Percentiles rank a stretch among this genome's conserved stretches.
Evolutionary conservation across 1,140 invertebrate genomes (phyloP).

Genomic region (Papilio xuthus): DNA sequence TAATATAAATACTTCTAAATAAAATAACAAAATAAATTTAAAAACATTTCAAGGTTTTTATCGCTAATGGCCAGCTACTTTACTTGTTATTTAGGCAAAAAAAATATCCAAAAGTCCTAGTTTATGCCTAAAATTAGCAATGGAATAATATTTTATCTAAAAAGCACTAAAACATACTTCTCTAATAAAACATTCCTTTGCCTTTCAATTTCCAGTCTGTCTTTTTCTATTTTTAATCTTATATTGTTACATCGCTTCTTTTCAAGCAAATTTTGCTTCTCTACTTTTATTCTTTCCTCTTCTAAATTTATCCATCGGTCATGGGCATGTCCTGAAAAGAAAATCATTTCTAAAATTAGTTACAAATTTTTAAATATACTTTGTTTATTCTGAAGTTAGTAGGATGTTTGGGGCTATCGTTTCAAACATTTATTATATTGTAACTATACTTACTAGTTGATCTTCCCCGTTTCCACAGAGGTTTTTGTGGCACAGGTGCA

Average conservation of each 20-base stretch:
- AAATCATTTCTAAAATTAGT: no score
- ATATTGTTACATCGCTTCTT: conserved; percentile 64
- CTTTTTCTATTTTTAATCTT: conserved; percentile 60
- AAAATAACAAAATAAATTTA: no score
- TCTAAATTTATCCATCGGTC: conserved; percentile 58
- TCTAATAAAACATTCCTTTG: conserved; percentile 59
- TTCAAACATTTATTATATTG: not conserved
- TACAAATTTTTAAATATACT: no score
- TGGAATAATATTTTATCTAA: no score
- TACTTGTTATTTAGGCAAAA: no score
- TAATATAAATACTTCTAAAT: conserved; percentile 18
- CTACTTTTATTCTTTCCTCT: conserved; percentile 62
- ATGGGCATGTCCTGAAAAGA: conserved; percentile 57
- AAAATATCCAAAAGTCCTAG: no score
- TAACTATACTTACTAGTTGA: conserved; percentile 54
- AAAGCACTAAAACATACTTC: conserved; percentile 47
- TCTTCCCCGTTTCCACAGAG: conserved; percentile 56
- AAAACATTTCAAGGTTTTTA: no score
- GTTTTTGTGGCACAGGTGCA: conserved; percentile 47
- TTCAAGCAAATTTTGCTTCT: conserved; percentile 60
- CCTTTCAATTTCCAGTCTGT: conserved; percentile 59
- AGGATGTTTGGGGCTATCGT: not conserved
- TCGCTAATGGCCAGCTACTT: no score
- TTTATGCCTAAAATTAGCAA: no score
- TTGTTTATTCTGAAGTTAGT: not conserved